These are phyloP conservation scores for Catotricha subobsoleta DNA, from an alignment of 2,888 invertebrate genomes.

Conservation along the genomic window DNA sequence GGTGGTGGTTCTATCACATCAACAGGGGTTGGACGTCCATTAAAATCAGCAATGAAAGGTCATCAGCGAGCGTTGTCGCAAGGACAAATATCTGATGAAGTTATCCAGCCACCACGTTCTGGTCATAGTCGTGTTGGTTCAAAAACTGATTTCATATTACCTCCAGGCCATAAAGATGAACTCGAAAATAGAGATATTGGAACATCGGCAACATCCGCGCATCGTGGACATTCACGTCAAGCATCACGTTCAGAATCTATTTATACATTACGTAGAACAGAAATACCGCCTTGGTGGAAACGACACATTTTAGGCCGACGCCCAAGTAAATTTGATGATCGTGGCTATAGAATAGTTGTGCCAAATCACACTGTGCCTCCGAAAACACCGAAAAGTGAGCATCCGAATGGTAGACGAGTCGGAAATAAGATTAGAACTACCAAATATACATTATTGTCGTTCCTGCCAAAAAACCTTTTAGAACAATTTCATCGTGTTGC, in stretches of 20 bases:
- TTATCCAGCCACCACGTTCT: constrained; percentile 24
- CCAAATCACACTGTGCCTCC: constrained; percentile 74
- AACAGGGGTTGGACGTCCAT: constrained; percentile 39
- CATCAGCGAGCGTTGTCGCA: constrained; percentile 77
- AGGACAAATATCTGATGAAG: constrained; percentile 54
- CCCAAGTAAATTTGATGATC: constrained; percentile 45
- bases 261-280: constrained; percentile 63
- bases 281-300: constrained; percentile 53
- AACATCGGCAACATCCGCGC: constrained; percentile 28
- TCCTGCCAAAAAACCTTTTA: constrained; percentile 86
- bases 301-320: constrained; percentile 43
- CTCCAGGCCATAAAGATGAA: constrained; percentile 65
- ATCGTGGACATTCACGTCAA: constrained; percentile 64
- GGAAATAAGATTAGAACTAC: constrained; percentile 82
- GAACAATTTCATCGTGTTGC: constrained; percentile 97
- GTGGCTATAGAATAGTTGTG: constrained; percentile 52
- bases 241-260: constrained; percentile 79
- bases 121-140: constrained; percentile 70
- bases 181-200: constrained; percentile 38
- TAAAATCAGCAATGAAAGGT: constrained; percentile 53
- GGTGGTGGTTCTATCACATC: constrained; percentile 39
- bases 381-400: constrained; percentile 58
- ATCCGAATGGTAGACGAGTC: constrained; percentile 66
- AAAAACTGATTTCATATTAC: constrained; percentile 75
- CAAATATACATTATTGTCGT: constrained; percentile 84